Percentiles rank a stretch among this genome's conserved stretches.
Evolutionary conservation across 1,140 invertebrate genomes (phyloP).

Genomic region (Rhagoletis pomonella): DNA sequence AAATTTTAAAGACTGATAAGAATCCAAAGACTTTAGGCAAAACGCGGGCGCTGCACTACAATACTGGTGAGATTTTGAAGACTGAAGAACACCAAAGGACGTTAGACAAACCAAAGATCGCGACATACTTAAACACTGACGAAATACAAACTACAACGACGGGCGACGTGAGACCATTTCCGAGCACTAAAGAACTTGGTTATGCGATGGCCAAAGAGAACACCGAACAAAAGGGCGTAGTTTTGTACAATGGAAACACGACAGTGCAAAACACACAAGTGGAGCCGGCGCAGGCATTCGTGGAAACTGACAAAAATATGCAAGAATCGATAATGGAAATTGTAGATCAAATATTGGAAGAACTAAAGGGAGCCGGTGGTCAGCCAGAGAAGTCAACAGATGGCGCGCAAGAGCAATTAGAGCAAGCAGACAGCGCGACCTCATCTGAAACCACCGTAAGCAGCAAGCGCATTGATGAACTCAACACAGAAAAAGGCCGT

Average conservation of each 20-base stretch:
- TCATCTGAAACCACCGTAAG: not conserved
- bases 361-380: not conserved
- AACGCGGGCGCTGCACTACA: not conserved
- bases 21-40: conserved; percentile 12
- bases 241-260: not conserved
- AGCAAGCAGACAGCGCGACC: not conserved
- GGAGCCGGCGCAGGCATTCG: not conserved
- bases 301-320: not conserved
- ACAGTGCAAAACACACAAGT: not conserved
- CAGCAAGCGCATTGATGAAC: not conserved
- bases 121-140: not conserved
- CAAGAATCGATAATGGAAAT: conserved; percentile 16
- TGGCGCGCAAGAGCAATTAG: not conserved
- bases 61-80: conserved; percentile 38
- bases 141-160: not conserved
- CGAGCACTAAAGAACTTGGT: no score
- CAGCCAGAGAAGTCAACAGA: not conserved
- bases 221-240: not conserved
- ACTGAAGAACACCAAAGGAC: conserved; percentile 23
- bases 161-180: no score
- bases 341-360: conserved; percentile 13
- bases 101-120: not conserved
- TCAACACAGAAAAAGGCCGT: no score
- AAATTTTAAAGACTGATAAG: conserved; percentile 45
- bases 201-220: not conserved